Conservation (phyloP, 2,888 invertebrate species). For the Trachelus iudaicus region DNA sequence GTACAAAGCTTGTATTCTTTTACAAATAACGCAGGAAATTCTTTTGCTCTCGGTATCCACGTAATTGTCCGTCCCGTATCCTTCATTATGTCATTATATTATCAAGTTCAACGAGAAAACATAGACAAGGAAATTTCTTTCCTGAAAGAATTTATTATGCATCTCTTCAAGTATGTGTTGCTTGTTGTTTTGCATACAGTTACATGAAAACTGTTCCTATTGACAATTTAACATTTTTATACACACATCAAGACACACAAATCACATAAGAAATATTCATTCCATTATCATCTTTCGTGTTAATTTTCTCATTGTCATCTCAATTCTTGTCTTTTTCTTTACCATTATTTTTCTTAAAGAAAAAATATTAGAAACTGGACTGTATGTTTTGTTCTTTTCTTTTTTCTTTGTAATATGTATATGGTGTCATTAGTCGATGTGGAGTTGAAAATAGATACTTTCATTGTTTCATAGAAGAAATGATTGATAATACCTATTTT, state of each 20-base stretch:
- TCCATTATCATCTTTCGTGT: background rate
- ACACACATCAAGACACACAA: background rate
- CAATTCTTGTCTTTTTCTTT: background rate
- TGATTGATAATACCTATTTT: background rate
- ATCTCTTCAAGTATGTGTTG: background rate
- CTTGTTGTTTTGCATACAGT: background rate
- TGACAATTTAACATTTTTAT: background rate
- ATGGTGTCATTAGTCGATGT: background rate
- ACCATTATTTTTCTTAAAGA: background rate
- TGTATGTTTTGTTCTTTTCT: background rate
- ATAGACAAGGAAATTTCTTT: background rate
- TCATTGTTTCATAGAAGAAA: background rate
- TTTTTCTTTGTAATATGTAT: background rate
- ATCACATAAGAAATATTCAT: background rate
- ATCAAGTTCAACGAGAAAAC: background rate
- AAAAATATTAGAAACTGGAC: background rate
- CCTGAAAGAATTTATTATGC: background rate
- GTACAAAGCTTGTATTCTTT: slow-evolving; percentile 65
- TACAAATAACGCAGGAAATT: slow-evolving; percentile 47
- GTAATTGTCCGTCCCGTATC: slow-evolving; percentile 28
- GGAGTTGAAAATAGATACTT: background rate
- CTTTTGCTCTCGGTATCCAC: background rate
- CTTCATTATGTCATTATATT: slow-evolving; percentile 17
- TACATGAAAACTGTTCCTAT: background rate
- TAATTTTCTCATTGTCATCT: background rate